A percentile compares a stretch with the other conserved stretches of the same genome.
These are phyloP conservation scores for Echinometra lucunter DNA, from an alignment of 53 echinoderm and acorn worm species.

Conservation along the genomic window DNA sequence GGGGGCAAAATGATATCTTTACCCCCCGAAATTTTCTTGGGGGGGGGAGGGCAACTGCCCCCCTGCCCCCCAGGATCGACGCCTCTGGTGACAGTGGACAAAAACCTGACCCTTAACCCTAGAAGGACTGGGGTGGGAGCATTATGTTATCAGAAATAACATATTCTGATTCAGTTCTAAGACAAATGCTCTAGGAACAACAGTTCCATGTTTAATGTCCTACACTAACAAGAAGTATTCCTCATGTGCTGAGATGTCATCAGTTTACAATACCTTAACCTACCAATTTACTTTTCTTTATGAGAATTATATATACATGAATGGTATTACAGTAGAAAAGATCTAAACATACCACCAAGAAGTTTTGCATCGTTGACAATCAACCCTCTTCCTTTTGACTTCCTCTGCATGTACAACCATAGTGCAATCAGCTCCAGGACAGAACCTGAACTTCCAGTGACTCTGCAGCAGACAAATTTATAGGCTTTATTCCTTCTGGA, in stretches of 20 bases:
- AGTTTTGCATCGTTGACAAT: constrained; percentile 91
- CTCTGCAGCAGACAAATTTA: constrained; percentile 69
- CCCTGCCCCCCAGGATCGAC: no score
- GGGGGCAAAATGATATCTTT: no score
- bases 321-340: neutral
- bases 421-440: constrained; percentile 90
- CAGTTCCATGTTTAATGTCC: neutral
- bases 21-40: no score
- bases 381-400: constrained; percentile 82
- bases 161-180: no score
- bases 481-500: neutral
- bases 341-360: constrained; percentile 83
- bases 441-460: constrained; percentile 90
- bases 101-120: no score
- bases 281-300: neutral
- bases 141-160: no score
- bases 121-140: no score
- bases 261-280: neutral
- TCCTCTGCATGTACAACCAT: constrained; percentile 83
- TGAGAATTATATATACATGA: neutral
- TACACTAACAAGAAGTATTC: neutral
- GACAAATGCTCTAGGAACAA: neutral
- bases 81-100: no score
- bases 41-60: no score
- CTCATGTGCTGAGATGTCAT: neutral